Evolutionary conservation across 2,888 invertebrate species (phyloP).

Genomic region (Dasypolia templi): DNA sequence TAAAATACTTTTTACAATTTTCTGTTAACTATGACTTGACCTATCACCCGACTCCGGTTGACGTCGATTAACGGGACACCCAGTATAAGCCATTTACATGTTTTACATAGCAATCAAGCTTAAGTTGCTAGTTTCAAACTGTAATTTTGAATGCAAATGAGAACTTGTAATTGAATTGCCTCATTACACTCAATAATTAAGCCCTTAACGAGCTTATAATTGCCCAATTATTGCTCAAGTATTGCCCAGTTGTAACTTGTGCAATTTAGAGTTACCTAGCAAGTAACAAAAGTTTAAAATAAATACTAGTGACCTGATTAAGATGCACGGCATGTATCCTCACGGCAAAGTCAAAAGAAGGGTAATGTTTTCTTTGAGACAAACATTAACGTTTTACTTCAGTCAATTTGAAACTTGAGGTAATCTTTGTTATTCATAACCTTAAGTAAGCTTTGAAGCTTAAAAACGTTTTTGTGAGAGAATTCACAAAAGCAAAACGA

Average conservation of each 20-base stretch:
- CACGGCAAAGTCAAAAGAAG: background rate
- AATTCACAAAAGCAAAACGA: conserved; percentile 12
- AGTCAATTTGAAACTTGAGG: conserved; percentile 12
- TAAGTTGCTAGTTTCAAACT: conserved; percentile 12
- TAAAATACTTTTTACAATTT: no score
- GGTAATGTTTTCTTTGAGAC: background rate
- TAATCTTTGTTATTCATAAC: conserved; percentile 33
- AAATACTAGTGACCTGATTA: background rate
- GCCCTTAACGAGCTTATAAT: conserved; percentile 16
- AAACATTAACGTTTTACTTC: background rate
- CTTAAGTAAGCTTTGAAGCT: conserved; percentile 13
- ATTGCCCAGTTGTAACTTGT: conserved; percentile 6
- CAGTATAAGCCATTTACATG: no score
- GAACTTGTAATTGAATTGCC: conserved; percentile 20
- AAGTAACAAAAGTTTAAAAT: background rate
- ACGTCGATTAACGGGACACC: no score
- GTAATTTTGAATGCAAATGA: conserved; percentile 26
- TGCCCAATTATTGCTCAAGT: conserved; percentile 23
- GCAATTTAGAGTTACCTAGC: background rate
- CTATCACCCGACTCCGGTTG: no score
- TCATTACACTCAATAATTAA: conserved; percentile 31
- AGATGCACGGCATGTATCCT: no score
- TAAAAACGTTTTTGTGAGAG: conserved; percentile 23
- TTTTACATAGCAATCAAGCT: background rate
- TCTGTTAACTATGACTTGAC: no score